A percentile compares a stretch with the other conserved stretches of the same genome.
These are phyloP conservation scores for Oeneis ivallda DNA, from an alignment of 2,888 invertebrate species.

Conservation along the genomic window DNA sequence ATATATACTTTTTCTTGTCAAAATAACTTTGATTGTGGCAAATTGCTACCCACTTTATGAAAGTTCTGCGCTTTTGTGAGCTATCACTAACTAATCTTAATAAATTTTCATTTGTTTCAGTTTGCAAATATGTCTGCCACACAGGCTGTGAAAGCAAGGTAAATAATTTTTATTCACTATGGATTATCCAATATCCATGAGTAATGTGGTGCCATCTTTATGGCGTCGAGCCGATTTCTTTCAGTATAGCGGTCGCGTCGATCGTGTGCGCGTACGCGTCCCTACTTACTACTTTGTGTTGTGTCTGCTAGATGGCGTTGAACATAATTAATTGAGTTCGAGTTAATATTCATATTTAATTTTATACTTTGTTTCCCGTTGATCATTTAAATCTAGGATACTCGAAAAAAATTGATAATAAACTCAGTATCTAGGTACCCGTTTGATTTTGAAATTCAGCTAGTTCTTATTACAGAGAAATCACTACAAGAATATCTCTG, in stretches of 20 bases:
- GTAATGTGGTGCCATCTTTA: constrained; percentile 32
- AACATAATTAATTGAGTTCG: background rate
- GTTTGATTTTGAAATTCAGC: too few species aligned
- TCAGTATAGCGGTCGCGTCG: constrained; percentile 5
- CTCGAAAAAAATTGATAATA: background rate
- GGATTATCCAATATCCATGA: too few species aligned
- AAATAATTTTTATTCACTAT: constrained; percentile 30
- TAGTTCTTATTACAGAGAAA: too few species aligned
- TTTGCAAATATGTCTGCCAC: constrained; percentile 91
- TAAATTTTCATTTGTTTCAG: constrained; percentile 81
- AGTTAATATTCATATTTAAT: too few species aligned
- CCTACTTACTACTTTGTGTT: constrained; percentile 10
- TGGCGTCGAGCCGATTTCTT: background rate
- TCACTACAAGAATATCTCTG: too few species aligned
- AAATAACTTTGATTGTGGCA: too few species aligned
- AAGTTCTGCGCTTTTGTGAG: background rate
- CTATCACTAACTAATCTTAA: background rate
- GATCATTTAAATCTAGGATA: too few species aligned
- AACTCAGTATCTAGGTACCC: background rate
- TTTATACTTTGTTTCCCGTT: too few species aligned
- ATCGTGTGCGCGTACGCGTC: constrained; percentile 5
- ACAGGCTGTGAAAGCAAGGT: constrained; percentile 90
- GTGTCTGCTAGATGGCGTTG: constrained; percentile 52
- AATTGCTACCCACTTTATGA: background rate
- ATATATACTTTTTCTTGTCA: too few species aligned